A percentile compares a stretch with the other conserved stretches of the same genome.
These are phyloP conservation scores for Parazoanthus atlanticus DNA, from an alignment of 92 coral and sea anemone species.

Conservation along the genomic window DNA sequence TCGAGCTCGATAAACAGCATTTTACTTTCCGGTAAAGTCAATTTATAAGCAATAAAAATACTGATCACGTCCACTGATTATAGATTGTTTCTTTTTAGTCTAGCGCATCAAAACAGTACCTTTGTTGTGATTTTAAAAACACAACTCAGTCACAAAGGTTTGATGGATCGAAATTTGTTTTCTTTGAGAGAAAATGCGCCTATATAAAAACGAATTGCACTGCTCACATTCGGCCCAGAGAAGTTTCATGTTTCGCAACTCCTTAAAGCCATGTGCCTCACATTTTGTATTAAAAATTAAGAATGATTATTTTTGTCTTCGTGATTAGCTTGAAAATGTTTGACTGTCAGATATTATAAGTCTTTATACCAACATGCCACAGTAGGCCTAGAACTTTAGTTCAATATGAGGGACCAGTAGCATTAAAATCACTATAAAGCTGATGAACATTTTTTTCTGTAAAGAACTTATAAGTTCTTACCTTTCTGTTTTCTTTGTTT, in stretches of 20 bases:
- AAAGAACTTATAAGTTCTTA: neutral
- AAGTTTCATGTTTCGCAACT: neutral
- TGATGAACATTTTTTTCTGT: neutral
- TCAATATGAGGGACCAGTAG: no score
- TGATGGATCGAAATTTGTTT: neutral
- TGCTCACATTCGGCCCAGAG: neutral
- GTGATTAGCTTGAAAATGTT: neutral
- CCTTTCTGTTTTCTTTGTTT: neutral
- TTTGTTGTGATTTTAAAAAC: neutral
- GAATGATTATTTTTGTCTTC: no score
- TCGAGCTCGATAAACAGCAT: neutral
- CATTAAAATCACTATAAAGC: neutral
- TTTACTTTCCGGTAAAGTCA: neutral
- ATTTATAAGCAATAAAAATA: constrained; percentile 3
- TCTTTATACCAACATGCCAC: neutral
- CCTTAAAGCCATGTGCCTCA: neutral
- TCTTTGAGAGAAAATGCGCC: neutral
- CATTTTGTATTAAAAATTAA: neutral
- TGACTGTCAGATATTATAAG: neutral
- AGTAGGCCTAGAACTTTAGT: neutral
- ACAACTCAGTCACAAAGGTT: neutral
- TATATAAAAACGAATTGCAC: neutral
- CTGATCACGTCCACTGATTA: constrained; percentile 1
- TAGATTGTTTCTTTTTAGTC: neutral
- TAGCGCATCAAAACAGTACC: neutral